A percentile compares a stretch with the other conserved stretches of the same genome.
Evolutionary conservation across 1,140 invertebrate species (phyloP).

Genomic region (silkworm (Bombyx mori)): DNA sequence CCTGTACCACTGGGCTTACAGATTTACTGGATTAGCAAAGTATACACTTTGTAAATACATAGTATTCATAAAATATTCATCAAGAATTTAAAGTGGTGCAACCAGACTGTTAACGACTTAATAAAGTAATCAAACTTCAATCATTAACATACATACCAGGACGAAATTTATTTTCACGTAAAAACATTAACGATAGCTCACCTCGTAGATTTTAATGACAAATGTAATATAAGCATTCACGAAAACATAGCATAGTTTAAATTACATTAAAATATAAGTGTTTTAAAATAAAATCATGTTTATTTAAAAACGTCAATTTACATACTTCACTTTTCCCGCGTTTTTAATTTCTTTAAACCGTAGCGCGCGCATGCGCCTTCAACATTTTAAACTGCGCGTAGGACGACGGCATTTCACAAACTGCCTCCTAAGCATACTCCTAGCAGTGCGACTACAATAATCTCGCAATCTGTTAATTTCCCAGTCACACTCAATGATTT

Average conservation of each 20-base stretch:
- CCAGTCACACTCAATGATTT: conserved; percentile 19
- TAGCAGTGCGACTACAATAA: conserved; percentile 13
- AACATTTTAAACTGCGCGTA: conserved; percentile 45
- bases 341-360: conserved; percentile 2
- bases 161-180: no score
- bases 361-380: conserved; percentile 25
- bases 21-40: not conserved
- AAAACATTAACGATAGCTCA: no score
- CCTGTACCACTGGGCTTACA: no score
- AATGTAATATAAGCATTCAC: not conserved
- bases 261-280: no score
- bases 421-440: conserved; percentile 39
- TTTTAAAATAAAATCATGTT: no score
- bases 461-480: conserved; percentile 24
- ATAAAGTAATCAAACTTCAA: no score
- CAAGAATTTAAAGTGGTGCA: no score
- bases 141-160: no score
- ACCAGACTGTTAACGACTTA: no score
- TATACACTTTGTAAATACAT: not conserved
- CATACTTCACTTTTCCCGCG: conserved; percentile 26
- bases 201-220: no score
- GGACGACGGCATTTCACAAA: conserved; percentile 33
- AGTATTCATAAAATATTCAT: not conserved
- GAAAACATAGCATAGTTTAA: no score
- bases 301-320: no score